These are phyloP conservation scores for Actinopyga echinites DNA, from an alignment of 53 echinoderm and acorn worm species.

Conservation along the genomic window DNA sequence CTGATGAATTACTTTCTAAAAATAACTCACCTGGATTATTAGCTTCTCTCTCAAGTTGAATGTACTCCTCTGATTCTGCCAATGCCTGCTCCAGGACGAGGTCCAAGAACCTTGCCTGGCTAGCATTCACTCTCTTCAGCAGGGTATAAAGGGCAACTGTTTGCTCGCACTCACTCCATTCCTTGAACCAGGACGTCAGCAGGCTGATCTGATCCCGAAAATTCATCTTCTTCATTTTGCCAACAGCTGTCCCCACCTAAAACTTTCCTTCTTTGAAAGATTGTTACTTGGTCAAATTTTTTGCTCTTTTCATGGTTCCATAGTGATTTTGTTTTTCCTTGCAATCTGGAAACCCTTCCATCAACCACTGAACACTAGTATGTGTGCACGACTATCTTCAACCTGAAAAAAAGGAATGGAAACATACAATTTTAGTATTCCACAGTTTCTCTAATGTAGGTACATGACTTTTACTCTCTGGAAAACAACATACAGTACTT, in stretches of 20 bases:
- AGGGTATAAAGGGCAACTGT: constrained; percentile 93
- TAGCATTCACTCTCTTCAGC: constrained; percentile 76
- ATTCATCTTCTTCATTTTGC: constrained; percentile 87
- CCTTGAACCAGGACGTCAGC: constrained; percentile 90
- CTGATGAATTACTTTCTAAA: neutral
- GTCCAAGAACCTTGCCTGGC: constrained; percentile 86
- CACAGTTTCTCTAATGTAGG: no score
- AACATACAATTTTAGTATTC: no score
- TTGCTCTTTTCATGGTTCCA: constrained; percentile 8
- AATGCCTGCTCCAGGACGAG: constrained; percentile 90
- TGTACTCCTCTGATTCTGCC: constrained; percentile 73
- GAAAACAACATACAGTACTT: no score
- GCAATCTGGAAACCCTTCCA: neutral
- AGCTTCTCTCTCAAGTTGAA: constrained; percentile 80
- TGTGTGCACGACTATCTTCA: no score
- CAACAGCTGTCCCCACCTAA: neutral
- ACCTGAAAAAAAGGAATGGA: no score
- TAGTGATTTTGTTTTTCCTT: neutral
- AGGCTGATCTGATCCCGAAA: constrained; percentile 93
- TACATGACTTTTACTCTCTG: no score
- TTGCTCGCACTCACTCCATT: constrained; percentile 98
- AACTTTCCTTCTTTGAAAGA: neutral
- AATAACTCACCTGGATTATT: constrained; percentile 83
- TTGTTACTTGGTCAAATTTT: neutral
- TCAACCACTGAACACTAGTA: neutral